Evolutionary conservation across 2,113 vertebrate species (phyloP).

Genomic region (Dicrurus megarhynchus): DNA sequence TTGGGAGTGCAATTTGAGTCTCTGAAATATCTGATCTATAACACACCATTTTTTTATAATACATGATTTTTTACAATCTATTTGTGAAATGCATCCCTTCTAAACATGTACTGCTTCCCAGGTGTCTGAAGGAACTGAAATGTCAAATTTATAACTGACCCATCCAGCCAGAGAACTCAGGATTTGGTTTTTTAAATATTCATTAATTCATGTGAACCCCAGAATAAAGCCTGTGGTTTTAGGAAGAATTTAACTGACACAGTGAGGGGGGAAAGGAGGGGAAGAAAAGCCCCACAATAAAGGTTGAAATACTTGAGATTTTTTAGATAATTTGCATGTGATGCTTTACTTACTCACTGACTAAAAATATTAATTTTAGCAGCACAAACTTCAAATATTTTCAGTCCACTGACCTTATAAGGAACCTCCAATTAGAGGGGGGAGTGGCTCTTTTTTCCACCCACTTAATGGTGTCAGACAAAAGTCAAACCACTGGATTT

Average conservation of each 20-base stretch:
- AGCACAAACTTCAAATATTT: conserved; percentile 1
- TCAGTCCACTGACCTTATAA: neutral
- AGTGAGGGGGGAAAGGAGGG: no score
- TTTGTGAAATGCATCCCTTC: neutral
- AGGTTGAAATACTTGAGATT: neutral
- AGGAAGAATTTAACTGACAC: neutral
- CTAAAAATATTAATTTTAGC: conserved; percentile 11
- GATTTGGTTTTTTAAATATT: neutral
- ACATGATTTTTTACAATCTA: accelerated
- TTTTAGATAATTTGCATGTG: neutral
- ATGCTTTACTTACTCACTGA: neutral
- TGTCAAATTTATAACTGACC: neutral
- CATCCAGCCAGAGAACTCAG: neutral
- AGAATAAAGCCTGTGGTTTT: neutral
- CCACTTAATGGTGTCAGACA: neutral
- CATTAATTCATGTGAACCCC: neutral
- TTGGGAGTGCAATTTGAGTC: neutral
- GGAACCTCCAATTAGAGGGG: neutral
- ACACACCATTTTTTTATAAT: neutral
- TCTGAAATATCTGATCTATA: neutral
- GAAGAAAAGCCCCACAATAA: neutral
- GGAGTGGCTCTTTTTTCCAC: neutral
- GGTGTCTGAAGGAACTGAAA: neutral
- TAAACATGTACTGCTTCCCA: neutral
- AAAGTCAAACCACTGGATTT: neutral